Conservation (phyloP, 2,888 invertebrate genomes). For the Phalera bucephala region DNA sequence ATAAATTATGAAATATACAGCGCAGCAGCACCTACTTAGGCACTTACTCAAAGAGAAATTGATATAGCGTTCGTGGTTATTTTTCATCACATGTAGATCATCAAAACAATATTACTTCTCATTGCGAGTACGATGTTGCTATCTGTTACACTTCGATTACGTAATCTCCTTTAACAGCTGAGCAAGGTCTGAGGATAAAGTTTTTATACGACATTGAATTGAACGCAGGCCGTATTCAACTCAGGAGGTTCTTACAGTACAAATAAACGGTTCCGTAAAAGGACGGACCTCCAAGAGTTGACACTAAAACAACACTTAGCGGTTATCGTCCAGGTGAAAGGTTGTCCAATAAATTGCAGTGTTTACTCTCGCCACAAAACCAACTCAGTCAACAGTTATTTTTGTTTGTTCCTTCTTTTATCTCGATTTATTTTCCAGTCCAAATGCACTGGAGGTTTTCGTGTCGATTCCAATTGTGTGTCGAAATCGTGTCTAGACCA, state of each 20-base stretch:
- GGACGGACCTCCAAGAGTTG: slow-evolving; percentile 35
- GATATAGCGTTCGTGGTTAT: background rate
- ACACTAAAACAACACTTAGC: slow-evolving; percentile 56
- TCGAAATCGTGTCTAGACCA: slow-evolving; percentile 20
- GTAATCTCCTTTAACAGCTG: background rate
- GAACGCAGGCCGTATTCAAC: slow-evolving; percentile 10
- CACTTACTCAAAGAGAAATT: slow-evolving; percentile 4
- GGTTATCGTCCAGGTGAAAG: slow-evolving; percentile 70
- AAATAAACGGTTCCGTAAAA: slow-evolving; percentile 40
- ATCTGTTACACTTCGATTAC: background rate
- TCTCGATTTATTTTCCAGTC: slow-evolving; percentile 45
- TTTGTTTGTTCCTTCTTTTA: slow-evolving; percentile 39
- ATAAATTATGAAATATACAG: slow-evolving; percentile 32
- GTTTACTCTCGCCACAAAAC: slow-evolving; percentile 50
- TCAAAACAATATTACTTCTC: background rate
- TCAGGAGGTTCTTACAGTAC: slow-evolving; percentile 18
- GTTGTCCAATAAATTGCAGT: slow-evolving; percentile 62
- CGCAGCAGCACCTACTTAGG: slow-evolving; percentile 16
- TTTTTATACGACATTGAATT: slow-evolving; percentile 14
- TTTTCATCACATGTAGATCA: background rate
- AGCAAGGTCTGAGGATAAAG: slow-evolving; percentile 1
- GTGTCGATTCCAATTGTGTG: slow-evolving; percentile 26
- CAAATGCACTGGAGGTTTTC: slow-evolving; percentile 35
- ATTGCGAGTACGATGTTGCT: background rate
- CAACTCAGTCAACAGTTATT: slow-evolving; percentile 38